Evolutionary conservation across 2,888 invertebrate species (phyloP).

Genomic region (Tetramorium bicarinatum): DNA sequence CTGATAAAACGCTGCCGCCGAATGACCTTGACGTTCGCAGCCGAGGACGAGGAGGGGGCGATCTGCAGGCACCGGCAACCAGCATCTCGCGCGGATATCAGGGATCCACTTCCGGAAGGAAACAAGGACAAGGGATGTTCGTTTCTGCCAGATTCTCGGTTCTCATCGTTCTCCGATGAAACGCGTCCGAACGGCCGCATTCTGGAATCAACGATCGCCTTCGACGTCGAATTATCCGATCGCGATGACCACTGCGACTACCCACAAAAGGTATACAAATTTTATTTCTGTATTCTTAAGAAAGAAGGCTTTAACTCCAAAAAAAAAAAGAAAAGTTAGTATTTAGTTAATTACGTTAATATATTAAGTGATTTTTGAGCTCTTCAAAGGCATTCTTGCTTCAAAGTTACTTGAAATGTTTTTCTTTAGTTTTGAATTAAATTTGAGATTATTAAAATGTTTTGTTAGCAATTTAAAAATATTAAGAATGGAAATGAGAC

Average conservation of each 20-base stretch:
- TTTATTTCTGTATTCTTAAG: too few relatives aligned
- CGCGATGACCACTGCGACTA: constrained; percentile 63
- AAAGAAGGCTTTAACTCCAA: too few relatives aligned
- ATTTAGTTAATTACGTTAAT: too few relatives aligned
- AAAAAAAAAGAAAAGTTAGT: too few relatives aligned
- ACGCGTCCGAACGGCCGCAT: constrained; percentile 52
- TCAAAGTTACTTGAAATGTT: too few relatives aligned
- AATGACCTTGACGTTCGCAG: constrained; percentile 59
- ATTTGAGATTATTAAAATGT: too few relatives aligned
- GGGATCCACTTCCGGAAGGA: not conserved
- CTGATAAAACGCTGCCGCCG: constrained; percentile 68
- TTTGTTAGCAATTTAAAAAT: too few relatives aligned
- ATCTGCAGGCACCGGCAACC: not conserved
- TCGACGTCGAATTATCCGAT: constrained; percentile 65
- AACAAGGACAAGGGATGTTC: not conserved
- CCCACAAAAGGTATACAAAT: constrained; percentile 59
- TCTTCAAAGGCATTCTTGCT: too few relatives aligned
- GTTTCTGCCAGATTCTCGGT: not conserved
- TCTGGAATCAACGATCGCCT: constrained; percentile 60
- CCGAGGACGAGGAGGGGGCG: constrained; percentile 54
- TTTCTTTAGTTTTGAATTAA: too few relatives aligned
- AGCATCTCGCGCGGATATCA: not conserved
- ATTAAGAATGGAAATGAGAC: too few relatives aligned
- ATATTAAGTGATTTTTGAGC: too few relatives aligned
- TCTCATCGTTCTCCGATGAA: constrained; percentile 1